Evolutionary conservation across 2,797 vertebrate genomes (phyloP).

Genomic region (Sandelia bainsii): DNA sequence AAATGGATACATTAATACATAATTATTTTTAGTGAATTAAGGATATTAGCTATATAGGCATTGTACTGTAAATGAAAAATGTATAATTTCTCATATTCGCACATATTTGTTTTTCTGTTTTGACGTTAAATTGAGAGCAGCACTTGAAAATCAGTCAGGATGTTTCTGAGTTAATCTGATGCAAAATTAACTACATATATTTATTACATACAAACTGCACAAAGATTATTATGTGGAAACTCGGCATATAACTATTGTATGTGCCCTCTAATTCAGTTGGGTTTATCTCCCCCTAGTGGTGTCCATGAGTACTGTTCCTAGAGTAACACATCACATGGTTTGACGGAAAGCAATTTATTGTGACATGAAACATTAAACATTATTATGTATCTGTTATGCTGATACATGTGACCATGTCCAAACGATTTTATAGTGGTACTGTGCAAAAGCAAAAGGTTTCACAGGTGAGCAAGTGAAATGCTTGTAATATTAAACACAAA

Average conservation of each 20-base stretch:
- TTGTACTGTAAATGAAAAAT: no score
- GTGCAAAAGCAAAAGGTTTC: neutral
- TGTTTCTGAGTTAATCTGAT: neutral
- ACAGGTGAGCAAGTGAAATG: neutral
- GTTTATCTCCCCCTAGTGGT: conserved; percentile 36
- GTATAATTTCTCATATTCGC: no score
- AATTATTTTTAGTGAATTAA: no score
- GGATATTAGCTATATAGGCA: no score
- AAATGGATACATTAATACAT: neutral
- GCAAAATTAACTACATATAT: neutral
- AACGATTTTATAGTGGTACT: neutral
- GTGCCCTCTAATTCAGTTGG: neutral
- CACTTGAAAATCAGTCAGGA: neutral
- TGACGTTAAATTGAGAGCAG: no score
- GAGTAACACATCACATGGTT: neutral
- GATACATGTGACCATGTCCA: neutral
- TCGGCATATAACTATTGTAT: neutral
- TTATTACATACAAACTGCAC: neutral
- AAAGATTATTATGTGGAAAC: neutral
- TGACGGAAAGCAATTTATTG: neutral
- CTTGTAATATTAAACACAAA: neutral
- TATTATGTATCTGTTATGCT: neutral
- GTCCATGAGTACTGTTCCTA: neutral
- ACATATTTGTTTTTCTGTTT: neutral
- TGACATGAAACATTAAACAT: neutral